phyloP scores from a whole-genome alignment of 2,797 vertebrate species.

The Adelosebastes latens region DNA sequence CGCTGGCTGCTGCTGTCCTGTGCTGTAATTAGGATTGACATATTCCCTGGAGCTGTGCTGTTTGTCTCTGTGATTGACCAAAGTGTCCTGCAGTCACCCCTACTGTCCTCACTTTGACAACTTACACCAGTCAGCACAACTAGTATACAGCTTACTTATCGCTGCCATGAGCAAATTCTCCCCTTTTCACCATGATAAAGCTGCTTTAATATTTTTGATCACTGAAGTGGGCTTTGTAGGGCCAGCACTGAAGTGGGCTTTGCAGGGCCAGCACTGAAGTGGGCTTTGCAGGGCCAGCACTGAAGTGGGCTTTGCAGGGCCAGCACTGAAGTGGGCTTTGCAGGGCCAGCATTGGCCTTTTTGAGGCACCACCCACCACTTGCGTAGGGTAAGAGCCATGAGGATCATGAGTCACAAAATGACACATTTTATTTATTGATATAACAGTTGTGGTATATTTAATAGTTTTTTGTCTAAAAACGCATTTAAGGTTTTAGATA shows the following conservation, averaged over 20 bases:
- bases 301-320: too few relatives aligned
- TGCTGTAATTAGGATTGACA: slow-evolving; percentile 33
- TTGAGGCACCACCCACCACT: too few relatives aligned
- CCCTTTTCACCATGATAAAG: not conserved
- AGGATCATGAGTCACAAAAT: too few relatives aligned
- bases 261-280: too few relatives aligned
- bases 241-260: too few relatives aligned
- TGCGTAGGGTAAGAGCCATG: too few relatives aligned
- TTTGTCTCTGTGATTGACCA: slow-evolving; percentile 12
- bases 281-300: accelerated
- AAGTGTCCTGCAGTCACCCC: not conserved
- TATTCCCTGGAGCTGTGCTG: slow-evolving; percentile 9
- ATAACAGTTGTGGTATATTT: too few relatives aligned
- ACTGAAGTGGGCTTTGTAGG: not conserved
- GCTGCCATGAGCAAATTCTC: not conserved
- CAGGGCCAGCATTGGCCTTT: too few relatives aligned
- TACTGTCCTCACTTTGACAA: not conserved
- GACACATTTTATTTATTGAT: too few relatives aligned
- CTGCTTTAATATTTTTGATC: not conserved
- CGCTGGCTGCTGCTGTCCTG: slow-evolving; percentile 1
- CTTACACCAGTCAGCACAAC: not conserved
- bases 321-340: too few relatives aligned
- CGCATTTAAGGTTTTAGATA: too few relatives aligned
- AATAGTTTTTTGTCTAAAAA: too few relatives aligned
- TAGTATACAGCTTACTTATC: not conserved